A percentile compares a stretch with the other conserved stretches of the same genome.
These are phyloP conservation scores for Trachelus stipa DNA, from an alignment of 2,888 invertebrate genomes.

Conservation along the genomic window DNA sequence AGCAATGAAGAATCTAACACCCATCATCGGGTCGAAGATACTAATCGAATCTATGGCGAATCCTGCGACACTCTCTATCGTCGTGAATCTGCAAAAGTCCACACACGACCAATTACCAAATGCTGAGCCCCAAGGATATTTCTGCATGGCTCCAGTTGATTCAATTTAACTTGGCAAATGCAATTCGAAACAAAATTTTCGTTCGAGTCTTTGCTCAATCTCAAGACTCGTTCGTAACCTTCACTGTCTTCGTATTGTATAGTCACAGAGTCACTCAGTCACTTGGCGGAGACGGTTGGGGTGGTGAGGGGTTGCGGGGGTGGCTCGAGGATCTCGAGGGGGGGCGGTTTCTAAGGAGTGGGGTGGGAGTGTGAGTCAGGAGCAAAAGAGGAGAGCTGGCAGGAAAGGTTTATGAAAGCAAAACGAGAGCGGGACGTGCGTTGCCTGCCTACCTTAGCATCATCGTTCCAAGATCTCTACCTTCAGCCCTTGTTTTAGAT, in stretches of 20 bases:
- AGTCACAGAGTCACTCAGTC: slow-evolving; percentile 41
- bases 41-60: too few relatives aligned
- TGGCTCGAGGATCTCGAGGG: slow-evolving; percentile 19
- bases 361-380: slow-evolving; percentile 26
- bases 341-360: slow-evolving; percentile 4
- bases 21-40: too few relatives aligned
- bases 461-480: slow-evolving; percentile 26
- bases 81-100: too few relatives aligned
- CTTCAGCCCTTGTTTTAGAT: slow-evolving; percentile 37
- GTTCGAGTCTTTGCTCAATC: not conserved
- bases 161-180: too few relatives aligned
- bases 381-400: slow-evolving; percentile 32
- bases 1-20: too few relatives aligned
- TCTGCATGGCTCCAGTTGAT: too few relatives aligned
- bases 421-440: slow-evolving; percentile 55
- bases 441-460: slow-evolving; percentile 42
- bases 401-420: slow-evolving; percentile 55
- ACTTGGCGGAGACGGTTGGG: slow-evolving; percentile 26
- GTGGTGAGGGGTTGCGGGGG: slow-evolving; percentile 16
- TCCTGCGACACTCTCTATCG: too few relatives aligned
- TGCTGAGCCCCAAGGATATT: too few relatives aligned
- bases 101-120: too few relatives aligned
- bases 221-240: slow-evolving; percentile 13
- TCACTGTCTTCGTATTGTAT: slow-evolving; percentile 31
- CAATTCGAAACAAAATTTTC: too few relatives aligned